Conservation (phyloP, 2,797 vertebrate species). For the Sebastiscus albofasciatus region DNA sequence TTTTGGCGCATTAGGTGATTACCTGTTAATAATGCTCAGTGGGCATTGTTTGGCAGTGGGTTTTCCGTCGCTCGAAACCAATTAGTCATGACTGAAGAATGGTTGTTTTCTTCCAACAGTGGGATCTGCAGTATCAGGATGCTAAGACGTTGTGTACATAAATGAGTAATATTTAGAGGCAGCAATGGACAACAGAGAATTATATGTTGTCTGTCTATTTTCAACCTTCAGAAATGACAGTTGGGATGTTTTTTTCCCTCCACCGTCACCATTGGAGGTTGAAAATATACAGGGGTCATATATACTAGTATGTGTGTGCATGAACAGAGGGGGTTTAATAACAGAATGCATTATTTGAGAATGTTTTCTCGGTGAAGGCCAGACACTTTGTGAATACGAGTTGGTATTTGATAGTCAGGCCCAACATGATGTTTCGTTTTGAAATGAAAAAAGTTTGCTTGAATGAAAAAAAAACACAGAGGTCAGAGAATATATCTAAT, state of each 20-base stretch:
- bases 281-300: not conserved
- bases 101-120: constrained; percentile 7
- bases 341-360: constrained; percentile 27
- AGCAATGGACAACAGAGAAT: not conserved
- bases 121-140: not conserved
- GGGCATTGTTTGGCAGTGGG: constrained; percentile 39
- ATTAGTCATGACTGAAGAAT: constrained; percentile 36
- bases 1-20: constrained; percentile 28
- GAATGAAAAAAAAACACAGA: not conserved
- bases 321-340: constrained; percentile 22
- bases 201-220: not conserved
- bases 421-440: constrained; percentile 24
- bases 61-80: constrained; percentile 16
- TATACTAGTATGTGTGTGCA: not conserved
- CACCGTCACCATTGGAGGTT: not conserved
- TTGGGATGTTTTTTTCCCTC: not conserved
- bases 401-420: constrained; percentile 30
- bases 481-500: constrained; percentile 18
- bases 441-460: constrained; percentile 44
- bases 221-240: constrained; percentile 9
- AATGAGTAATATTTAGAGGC: not conserved
- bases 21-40: constrained; percentile 58
- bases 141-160: not conserved
- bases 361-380: constrained; percentile 33
- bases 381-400: not conserved